phyloP scores from a whole-genome alignment of 2,797 vertebrate species.

The Crypturellus tataupa region DNA sequence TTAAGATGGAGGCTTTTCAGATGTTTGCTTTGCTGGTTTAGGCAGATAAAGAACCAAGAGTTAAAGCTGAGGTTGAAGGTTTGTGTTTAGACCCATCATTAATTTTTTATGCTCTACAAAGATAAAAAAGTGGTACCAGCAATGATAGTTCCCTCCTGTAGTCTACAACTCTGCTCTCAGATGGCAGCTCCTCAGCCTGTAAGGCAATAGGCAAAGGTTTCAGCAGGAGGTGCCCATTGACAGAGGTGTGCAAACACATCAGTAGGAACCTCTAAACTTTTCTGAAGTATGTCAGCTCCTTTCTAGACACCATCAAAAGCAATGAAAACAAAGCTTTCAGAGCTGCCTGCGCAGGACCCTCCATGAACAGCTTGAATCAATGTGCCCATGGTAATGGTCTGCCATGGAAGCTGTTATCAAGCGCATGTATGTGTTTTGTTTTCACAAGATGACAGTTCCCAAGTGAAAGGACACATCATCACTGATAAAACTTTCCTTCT shows the following conservation, averaged over 20 bases:
- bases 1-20: background rate
- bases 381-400: conserved; percentile 55
- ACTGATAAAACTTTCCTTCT: conserved; percentile 82
- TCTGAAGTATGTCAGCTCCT: conserved; percentile 47
- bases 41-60: background rate
- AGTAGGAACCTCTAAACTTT: conserved; percentile 38
- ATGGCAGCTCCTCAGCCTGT: conserved; percentile 36
- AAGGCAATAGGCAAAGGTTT: background rate
- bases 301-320: conserved; percentile 63
- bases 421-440: conserved; percentile 51
- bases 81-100: background rate
- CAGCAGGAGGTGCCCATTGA: conserved; percentile 33
- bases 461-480: conserved; percentile 79
- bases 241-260: conserved; percentile 7
- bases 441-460: conserved; percentile 79
- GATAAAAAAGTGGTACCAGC: background rate
- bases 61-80: background rate
- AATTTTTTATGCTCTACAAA: background rate
- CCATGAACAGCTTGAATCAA: conserved; percentile 55
- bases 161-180: conserved; percentile 8
- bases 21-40: background rate
- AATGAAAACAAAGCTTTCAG: conserved; percentile 70
- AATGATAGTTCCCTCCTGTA: conserved; percentile 11
- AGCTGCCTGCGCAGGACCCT: conserved; percentile 45
- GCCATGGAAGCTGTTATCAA: conserved; percentile 70